Conservation (phyloP, 2,888 invertebrate genomes). For the Seira sanloemensis region DNA sequence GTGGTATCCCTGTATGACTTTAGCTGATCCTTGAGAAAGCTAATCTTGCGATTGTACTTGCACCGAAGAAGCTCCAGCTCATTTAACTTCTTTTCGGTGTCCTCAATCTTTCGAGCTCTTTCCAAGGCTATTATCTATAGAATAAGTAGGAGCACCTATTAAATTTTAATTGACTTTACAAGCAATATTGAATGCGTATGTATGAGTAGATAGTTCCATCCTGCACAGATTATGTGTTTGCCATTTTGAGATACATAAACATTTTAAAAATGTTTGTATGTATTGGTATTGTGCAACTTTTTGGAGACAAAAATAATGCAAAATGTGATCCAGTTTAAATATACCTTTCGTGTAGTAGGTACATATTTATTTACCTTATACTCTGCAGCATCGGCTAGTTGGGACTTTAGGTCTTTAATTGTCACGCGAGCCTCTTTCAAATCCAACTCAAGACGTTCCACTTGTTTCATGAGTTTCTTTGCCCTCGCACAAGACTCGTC, state of each 20-base stretch:
- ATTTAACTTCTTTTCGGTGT: conserved; percentile 86
- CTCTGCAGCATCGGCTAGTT: conserved; percentile 89
- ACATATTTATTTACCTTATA: conserved; percentile 81
- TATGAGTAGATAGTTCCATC: no score
- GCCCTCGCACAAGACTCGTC: conserved; percentile 78
- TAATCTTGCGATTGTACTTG: conserved; percentile 84
- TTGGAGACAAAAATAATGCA: no score
- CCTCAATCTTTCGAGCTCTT: conserved; percentile 88
- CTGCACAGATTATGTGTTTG: no score
- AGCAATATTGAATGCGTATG: no score
- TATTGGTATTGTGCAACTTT: not conserved
- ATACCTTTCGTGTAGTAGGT: not conserved
- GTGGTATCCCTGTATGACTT: conserved; percentile 70
- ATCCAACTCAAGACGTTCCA: conserved; percentile 88
- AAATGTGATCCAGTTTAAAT: no score
- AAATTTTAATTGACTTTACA: no score
- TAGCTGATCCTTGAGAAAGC: conserved; percentile 83
- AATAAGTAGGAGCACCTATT: no score
- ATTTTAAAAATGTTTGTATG: no score
- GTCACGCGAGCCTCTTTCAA: conserved; percentile 88
- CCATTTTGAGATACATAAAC: no score
- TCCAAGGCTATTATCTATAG: conserved; percentile 87
- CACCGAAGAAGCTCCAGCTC: conserved; percentile 88
- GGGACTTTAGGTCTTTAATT: conserved; percentile 88
- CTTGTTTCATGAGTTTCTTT: conserved; percentile 88